Evolutionary conservation across 2,113 vertebrate species (phyloP).

Genomic region (Odontophorus gujanensis): DNA sequence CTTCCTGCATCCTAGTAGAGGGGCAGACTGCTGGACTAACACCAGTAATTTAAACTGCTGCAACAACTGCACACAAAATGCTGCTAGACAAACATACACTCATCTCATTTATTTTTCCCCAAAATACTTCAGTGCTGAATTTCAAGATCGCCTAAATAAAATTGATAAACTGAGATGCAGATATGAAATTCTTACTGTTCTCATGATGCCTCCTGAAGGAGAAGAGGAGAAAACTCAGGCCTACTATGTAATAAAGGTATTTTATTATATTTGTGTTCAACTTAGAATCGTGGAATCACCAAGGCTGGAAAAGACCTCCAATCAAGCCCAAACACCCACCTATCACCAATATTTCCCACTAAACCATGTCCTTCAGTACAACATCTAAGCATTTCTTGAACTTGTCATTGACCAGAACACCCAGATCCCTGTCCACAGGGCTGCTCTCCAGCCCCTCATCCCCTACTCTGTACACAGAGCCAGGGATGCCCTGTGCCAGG

Average conservation of each 20-base stretch:
- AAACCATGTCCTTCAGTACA: no score
- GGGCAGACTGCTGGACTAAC: not conserved
- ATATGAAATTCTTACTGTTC: slow-evolving; percentile 85
- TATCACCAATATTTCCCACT: no score
- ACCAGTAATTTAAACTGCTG: not conserved
- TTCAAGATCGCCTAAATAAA: slow-evolving; percentile 87
- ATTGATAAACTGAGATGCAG: slow-evolving; percentile 87
- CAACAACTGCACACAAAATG: not conserved
- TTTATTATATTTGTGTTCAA: not conserved
- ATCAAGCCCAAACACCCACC: no score
- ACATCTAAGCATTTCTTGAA: not conserved
- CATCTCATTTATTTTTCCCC: not conserved
- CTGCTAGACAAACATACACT: not conserved
- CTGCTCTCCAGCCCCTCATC: no score
- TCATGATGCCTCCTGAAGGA: slow-evolving; percentile 85
- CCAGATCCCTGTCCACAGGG: no score
- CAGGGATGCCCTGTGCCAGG: no score
- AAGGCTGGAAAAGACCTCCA: no score
- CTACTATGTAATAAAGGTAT: slow-evolving; percentile 92
- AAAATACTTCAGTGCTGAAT: slow-evolving; percentile 79
- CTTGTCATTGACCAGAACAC: no score
- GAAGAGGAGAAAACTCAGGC: slow-evolving; percentile 87
- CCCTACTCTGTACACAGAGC: no score
- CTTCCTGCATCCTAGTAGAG: not conserved
- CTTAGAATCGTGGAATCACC: no score